phyloP scores from a whole-genome alignment of 2,797 vertebrate species.

The Chrysocyon brachyurus region DNA sequence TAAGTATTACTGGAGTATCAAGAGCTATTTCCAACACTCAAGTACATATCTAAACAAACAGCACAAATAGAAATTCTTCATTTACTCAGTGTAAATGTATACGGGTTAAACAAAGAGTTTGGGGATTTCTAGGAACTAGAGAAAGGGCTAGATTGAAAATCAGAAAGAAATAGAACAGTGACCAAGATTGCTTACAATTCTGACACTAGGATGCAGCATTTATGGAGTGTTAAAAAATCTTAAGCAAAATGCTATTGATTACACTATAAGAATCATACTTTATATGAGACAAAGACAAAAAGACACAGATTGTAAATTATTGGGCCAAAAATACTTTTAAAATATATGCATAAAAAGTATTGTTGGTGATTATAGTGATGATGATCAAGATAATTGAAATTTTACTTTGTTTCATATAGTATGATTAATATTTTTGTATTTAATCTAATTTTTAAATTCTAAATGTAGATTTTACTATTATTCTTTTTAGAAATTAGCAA shows the following conservation, averaged over 20 bases:
- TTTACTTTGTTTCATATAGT: neutral
- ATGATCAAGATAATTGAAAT: neutral
- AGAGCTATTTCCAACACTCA: neutral
- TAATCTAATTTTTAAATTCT: conserved; percentile 2
- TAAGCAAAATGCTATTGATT: neutral
- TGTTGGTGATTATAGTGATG: neutral
- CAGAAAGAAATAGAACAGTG: neutral
- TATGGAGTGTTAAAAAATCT: neutral
- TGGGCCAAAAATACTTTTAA: neutral
- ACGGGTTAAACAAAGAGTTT: neutral
- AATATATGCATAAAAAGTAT: neutral
- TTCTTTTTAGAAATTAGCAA: neutral
- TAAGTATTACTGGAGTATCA: neutral
- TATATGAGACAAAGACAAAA: neutral
- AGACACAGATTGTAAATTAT: neutral
- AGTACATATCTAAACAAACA: neutral
- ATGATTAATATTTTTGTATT: conserved; percentile 3
- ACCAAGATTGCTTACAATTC: neutral
- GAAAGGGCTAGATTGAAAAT: neutral
- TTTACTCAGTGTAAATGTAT: neutral
- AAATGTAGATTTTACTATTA: neutral
- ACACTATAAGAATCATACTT: neutral
- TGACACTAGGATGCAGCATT: neutral
- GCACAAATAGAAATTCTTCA: neutral
- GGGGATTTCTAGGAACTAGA: neutral